Percentiles rank a stretch among this genome's conserved stretches.
Evolutionary conservation across 35 echinoderm and acorn worm genomes (phyloP).

Genomic region (Acanthaster planci): DNA sequence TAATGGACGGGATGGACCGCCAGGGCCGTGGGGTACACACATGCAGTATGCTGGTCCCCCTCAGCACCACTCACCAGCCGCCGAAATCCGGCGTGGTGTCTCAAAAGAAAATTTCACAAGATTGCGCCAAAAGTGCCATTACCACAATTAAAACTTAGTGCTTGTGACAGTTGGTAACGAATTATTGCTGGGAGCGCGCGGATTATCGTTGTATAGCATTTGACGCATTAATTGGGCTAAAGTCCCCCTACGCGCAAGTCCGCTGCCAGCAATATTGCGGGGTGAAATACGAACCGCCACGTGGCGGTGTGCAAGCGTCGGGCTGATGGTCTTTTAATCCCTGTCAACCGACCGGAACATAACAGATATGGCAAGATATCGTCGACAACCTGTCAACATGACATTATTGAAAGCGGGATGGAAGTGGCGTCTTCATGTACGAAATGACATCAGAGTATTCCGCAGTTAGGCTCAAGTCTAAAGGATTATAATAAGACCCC

Average conservation of each 20-base stretch:
- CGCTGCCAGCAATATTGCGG: conserved; percentile 21
- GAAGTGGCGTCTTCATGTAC: background rate
- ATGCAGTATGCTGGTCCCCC: background rate
- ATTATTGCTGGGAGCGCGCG: conserved; percentile 9
- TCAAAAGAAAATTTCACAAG: background rate
- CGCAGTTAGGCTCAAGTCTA: background rate
- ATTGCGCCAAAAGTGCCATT: conserved; percentile 19
- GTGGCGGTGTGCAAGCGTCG: background rate
- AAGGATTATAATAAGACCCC: too few species aligned
- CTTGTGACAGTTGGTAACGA: conserved; percentile 31
- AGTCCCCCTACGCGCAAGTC: background rate
- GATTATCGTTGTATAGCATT: conserved; percentile 17
- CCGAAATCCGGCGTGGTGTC: background rate
- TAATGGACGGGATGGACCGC: background rate
- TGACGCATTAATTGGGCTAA: conserved; percentile 31
- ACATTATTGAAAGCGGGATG: background rate
- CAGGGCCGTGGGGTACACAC: conserved; percentile 15
- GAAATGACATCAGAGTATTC: background rate
- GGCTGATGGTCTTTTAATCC: conserved; percentile 10
- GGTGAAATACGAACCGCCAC: conserved; percentile 3
- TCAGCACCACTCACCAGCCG: background rate
- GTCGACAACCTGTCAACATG: background rate
- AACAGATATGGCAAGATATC: background rate
- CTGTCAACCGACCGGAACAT: background rate
- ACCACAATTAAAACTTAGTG: conserved; percentile 24